A percentile compares a stretch with the other conserved stretches of the same genome.
phyloP scores from a whole-genome alignment of 2,113 vertebrate genomes.

The Lasiurus borealis region DNA sequence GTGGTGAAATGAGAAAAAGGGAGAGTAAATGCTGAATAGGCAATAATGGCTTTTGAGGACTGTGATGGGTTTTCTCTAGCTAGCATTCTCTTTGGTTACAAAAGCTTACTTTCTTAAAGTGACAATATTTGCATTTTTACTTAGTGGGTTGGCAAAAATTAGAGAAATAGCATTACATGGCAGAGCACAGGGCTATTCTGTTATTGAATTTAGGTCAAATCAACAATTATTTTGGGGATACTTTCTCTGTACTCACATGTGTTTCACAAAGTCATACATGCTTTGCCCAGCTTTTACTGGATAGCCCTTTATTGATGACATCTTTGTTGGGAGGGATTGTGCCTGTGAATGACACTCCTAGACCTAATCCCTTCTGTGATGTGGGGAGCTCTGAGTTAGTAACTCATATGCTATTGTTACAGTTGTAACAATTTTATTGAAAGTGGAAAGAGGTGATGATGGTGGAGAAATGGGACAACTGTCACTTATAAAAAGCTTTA shows the following conservation, averaged over 20 bases:
- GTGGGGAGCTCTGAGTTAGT: not conserved
- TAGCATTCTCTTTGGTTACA: slow-evolving; percentile 10
- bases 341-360: not conserved
- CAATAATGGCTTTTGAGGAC: not conserved
- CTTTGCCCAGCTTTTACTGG: not conserved
- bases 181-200: not conserved
- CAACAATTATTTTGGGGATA: not conserved
- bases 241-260: not conserved
- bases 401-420: not conserved
- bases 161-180: slow-evolving; percentile 29
- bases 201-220: not conserved
- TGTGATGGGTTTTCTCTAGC: not conserved
- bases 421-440: not conserved
- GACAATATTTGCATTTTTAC: slow-evolving; percentile 75
- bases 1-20: not conserved
- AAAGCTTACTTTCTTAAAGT: slow-evolving; percentile 55
- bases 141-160: slow-evolving; percentile 68
- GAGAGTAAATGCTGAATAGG: not conserved
- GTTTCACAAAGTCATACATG: not conserved
- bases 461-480: not conserved
- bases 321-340: not conserved
- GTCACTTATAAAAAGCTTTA: not conserved
- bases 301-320: not conserved
- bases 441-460: not conserved
- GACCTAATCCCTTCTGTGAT: not conserved